Percentiles rank a stretch among this genome's conserved stretches.
Conservation (phyloP, 2,113 vertebrate genomes). For the rat (Rattus norvegicus) region DNA sequence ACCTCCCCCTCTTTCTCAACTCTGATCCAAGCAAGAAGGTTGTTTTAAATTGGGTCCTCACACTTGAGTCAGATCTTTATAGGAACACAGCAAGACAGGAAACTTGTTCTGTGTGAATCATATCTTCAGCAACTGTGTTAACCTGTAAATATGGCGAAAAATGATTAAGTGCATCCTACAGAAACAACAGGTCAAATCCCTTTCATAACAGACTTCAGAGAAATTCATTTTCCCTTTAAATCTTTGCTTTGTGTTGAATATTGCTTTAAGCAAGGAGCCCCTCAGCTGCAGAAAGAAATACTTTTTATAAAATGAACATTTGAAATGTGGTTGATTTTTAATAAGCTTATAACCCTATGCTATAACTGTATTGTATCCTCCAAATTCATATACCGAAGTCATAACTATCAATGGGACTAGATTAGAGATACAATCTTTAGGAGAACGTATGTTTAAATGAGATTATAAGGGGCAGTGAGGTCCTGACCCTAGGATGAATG, state of each 20-base stretch:
- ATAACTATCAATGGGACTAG: background rate
- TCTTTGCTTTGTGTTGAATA: conserved; percentile 17
- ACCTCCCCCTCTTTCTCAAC: conserved; percentile 40
- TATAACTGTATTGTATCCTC: background rate
- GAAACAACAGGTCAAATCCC: conserved; percentile 54
- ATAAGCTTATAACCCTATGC: background rate
- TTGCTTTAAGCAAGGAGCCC: background rate
- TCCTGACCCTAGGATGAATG: background rate
- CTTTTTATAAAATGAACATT: background rate
- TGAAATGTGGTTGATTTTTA: background rate
- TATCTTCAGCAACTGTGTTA: conserved; percentile 69
- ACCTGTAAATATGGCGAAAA: conserved; percentile 64
- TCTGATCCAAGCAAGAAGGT: conserved; percentile 68
- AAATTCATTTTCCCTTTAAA: conserved; percentile 57
- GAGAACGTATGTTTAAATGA: background rate
- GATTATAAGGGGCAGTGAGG: background rate
- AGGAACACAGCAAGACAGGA: conserved; percentile 80
- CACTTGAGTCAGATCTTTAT: conserved; percentile 80
- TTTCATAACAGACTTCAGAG: conserved; percentile 58
- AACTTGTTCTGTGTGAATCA: conserved; percentile 75
- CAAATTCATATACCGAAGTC: background rate
- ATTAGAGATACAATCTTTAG: background rate
- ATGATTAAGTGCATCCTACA: conserved; percentile 55
- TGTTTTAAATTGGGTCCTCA: conserved; percentile 82
- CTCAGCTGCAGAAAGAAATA: conserved; percentile 14